Percentiles rank a stretch among this genome's conserved stretches.
Evolutionary conservation across 2,797 vertebrate species (phyloP).

Genomic region (Xiphorhynchus erythropygius): DNA sequence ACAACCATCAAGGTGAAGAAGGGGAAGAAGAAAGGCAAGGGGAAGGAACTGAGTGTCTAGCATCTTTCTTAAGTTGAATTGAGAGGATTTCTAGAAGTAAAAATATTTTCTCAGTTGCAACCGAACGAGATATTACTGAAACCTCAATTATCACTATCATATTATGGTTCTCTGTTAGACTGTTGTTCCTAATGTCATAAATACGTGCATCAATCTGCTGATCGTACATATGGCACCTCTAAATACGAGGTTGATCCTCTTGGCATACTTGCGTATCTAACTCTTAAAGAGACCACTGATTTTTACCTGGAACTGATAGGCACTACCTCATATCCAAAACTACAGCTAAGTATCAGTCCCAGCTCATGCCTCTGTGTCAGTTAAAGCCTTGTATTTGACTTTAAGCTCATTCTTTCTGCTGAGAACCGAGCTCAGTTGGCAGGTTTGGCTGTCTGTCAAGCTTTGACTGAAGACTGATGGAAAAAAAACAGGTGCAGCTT

Average conservation of each 20-base stretch:
- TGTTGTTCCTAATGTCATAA: neutral
- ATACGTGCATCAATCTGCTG: neutral
- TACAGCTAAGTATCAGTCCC: neutral
- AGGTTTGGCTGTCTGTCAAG: neutral
- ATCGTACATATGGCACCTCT: neutral
- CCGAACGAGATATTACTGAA: neutral
- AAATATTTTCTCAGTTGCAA: neutral
- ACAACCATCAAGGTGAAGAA: neutral
- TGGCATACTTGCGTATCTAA: neutral
- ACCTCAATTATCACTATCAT: neutral
- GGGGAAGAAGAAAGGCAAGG: neutral
- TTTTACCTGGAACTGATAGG: neutral
- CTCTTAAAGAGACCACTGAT: neutral
- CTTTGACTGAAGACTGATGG: neutral
- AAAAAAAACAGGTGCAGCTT: neutral
- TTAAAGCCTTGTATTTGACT: neutral
- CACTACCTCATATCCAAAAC: neutral
- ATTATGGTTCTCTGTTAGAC: neutral
- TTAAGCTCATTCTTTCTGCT: neutral
- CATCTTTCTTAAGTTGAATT: neutral
- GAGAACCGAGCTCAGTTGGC: neutral
- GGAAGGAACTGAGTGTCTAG: neutral
- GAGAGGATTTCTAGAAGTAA: neutral
- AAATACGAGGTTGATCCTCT: neutral
- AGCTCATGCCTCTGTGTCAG: neutral